phyloP scores from a whole-genome alignment of 2,797 vertebrate species.

The Falco rusticolus region DNA sequence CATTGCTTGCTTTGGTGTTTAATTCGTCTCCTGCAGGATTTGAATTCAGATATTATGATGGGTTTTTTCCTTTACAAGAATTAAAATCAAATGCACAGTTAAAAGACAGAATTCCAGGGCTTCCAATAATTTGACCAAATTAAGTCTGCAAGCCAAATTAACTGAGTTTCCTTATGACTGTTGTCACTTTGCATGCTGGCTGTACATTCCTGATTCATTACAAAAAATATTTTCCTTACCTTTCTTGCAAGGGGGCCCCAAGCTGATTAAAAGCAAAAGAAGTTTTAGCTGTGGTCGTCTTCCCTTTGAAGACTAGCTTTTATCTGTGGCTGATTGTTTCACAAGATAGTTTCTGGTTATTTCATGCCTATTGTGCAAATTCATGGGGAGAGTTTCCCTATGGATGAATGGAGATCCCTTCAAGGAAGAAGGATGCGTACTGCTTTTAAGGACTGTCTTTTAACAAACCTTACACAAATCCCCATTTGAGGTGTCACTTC shows the following conservation, averaged over 20 bases:
- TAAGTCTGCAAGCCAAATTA: conserved; percentile 49
- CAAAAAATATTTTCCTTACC: neutral
- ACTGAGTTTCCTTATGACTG: conserved; percentile 40
- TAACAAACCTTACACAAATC: neutral
- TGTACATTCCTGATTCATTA: conserved; percentile 11
- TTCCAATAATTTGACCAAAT: conserved; percentile 43
- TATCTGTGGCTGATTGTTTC: neutral
- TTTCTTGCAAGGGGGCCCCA: neutral
- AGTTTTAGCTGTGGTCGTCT: neutral
- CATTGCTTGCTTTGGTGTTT: neutral
- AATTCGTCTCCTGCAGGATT: conserved; percentile 15
- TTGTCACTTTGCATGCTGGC: neutral
- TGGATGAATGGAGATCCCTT: neutral
- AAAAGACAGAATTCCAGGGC: conserved; percentile 30
- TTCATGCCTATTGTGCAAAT: neutral
- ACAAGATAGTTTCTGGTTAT: neutral
- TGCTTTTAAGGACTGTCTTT: neutral
- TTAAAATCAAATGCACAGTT: conserved; percentile 24
- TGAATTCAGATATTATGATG: neutral
- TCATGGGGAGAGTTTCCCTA: neutral
- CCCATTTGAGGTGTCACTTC: neutral
- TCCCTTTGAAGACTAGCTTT: neutral
- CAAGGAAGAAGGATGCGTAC: neutral
- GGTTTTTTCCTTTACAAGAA: neutral
- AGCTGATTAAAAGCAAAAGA: neutral